Conservation (phyloP, 2,113 vertebrate genomes). For the Motacilla tschutschensis region DNA sequence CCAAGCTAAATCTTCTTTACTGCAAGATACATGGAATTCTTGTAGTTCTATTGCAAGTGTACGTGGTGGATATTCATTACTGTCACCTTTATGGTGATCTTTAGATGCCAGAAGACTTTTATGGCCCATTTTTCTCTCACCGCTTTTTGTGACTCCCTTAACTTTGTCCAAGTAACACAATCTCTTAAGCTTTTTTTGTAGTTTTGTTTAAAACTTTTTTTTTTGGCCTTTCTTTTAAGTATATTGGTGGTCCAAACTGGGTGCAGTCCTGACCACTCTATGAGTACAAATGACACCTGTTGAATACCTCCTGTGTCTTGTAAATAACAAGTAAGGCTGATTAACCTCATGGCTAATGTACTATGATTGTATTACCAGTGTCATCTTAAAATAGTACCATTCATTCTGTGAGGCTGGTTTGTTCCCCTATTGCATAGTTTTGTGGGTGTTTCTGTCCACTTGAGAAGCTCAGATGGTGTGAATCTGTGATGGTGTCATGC, state of each 20-base stretch:
- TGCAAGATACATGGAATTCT: background rate
- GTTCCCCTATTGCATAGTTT: background rate
- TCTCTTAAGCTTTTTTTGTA: background rate
- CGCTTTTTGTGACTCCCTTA: background rate
- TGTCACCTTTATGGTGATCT: background rate
- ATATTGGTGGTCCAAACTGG: background rate
- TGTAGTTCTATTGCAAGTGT: background rate
- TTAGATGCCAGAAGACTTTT: background rate
- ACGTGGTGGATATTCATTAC: background rate
- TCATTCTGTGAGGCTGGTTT: background rate
- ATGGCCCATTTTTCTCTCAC: background rate
- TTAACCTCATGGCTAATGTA: background rate
- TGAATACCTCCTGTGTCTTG: background rate
- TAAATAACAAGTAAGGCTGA: background rate
- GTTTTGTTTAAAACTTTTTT: background rate
- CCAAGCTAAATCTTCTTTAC: constrained; percentile 12
- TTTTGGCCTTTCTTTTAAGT: background rate
- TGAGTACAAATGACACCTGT: background rate
- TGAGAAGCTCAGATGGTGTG: fast-evolving
- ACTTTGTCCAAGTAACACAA: background rate
- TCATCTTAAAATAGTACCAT: background rate
- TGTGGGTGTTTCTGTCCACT: background rate
- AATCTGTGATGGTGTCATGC: too few species aligned
- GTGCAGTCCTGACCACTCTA: background rate
- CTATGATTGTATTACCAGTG: background rate